Conservation (phyloP, 2,797 vertebrate species). For the Eidolon dupreanum region DNA sequence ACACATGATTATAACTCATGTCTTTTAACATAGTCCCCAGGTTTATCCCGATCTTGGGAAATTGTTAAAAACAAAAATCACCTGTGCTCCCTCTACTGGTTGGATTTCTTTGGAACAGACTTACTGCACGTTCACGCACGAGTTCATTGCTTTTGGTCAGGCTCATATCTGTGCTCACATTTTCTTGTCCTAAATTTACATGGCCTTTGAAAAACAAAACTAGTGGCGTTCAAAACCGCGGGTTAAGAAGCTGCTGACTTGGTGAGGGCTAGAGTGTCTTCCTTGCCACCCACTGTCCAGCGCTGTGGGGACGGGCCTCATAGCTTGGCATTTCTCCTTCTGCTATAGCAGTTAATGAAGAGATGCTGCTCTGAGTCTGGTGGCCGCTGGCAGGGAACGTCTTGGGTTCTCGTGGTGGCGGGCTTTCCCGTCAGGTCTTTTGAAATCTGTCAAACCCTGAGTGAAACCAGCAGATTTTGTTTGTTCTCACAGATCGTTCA, state of each 20-base stretch:
- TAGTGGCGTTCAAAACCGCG: not conserved
- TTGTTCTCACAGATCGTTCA: not conserved
- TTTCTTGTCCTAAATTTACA: not conserved
- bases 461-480: not conserved
- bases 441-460: not conserved
- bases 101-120: not conserved
- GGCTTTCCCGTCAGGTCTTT: not conserved
- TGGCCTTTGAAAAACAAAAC: not conserved
- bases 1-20: not conserved
- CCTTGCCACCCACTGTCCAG: not conserved
- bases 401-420: not conserved
- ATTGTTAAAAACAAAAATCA: not conserved
- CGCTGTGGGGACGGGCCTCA: too few relatives aligned
- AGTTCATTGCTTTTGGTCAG: not conserved
- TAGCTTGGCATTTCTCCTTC: not conserved
- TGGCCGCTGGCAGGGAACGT: not conserved
- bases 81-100: conserved; percentile 44
- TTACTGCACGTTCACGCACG: fast-evolving
- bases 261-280: not conserved
- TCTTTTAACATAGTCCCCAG: not conserved
- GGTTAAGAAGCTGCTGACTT: not conserved
- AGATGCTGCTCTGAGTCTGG: not conserved
- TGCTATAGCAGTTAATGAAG: fast-evolving
- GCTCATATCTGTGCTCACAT: not conserved
- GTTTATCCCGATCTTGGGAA: not conserved